Evolutionary conservation across 2,113 vertebrate species (phyloP), one percentile per base, ranked within the genome.

Genomic region (Aptenodytes forsteri): DNA sequence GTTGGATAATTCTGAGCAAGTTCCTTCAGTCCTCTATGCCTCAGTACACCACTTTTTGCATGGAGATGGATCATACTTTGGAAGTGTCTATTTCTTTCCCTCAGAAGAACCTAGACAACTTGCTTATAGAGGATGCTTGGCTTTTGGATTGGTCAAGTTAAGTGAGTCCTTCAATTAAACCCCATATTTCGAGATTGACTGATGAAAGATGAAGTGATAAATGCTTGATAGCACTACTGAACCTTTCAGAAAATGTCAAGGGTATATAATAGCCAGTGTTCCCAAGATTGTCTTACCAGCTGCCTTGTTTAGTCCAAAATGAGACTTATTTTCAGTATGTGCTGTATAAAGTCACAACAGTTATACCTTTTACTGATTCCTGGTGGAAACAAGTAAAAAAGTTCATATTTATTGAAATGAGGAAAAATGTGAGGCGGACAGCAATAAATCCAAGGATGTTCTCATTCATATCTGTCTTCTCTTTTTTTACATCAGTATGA

Each of bases 281-380:
- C 55, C 36, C 30, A 82, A 47, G 10, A 40, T 16, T 69, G n/a
- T 65, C 54, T 66, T 80, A 80, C 36, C 72, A 42, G 52, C 11
- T 95, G 23, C 32, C 19, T 91, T 56, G 32, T 82, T 58, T 86
- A 78, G 19, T 55, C 69, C 19, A 13, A 91, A 87, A 47, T 70
- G 2, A 95, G 46, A 96, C 82, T 96, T 91, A 15, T 93, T 94
- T 96, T 92, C 84, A 59, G 25, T 76, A 36, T 56, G 16, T 50
- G 20, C 34, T 93, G 22, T 58, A 85, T 78, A 72, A 96, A 90
- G 79, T 71, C 55, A 83, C 54, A 94, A 86, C 54, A 95, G 84
- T 76, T 90, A n/a, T 5, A 62, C 11, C 84, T 91, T 52, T 89
- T 92, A 93, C 82, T 78, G 38, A 93, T 64, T 82, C 44, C 42